phyloP scores from a whole-genome alignment of 2,888 invertebrate species.

The Acronicta alni region DNA sequence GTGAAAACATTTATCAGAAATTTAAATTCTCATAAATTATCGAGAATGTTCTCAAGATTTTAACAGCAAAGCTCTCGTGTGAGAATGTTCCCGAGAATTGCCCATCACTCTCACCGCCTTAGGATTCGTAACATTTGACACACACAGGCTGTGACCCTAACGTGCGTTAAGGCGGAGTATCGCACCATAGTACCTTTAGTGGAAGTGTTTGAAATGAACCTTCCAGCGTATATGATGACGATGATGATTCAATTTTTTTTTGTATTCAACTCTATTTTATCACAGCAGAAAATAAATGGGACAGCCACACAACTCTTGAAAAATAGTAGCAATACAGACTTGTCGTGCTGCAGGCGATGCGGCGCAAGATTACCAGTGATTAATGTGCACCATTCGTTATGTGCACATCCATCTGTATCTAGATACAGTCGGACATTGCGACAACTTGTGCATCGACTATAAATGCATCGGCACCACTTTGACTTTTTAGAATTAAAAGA shows the following conservation, averaged over 20 bases:
- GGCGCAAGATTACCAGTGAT: slow-evolving; percentile 3
- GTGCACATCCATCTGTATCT: not conserved
- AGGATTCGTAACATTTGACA: too few species aligned
- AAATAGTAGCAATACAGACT: slow-evolving; percentile 1
- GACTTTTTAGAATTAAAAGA: too few species aligned
- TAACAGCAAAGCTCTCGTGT: too few species aligned
- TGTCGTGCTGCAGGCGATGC: not conserved
- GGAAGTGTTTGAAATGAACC: not conserved
- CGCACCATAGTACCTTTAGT: too few species aligned
- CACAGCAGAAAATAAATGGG: not conserved
- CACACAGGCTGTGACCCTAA: too few species aligned
- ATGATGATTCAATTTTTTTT: not conserved
- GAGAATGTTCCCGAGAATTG: too few species aligned
- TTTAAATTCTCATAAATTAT: too few species aligned
- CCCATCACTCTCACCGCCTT: too few species aligned
- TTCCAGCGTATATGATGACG: not conserved
- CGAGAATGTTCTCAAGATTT: too few species aligned
- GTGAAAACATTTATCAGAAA: too few species aligned
- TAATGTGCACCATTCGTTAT: slow-evolving; percentile 1
- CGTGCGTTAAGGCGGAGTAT: too few species aligned
- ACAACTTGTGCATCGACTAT: not conserved
- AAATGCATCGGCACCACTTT: not conserved
- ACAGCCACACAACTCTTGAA: not conserved
- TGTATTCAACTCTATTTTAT: not conserved
- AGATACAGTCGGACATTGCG: not conserved